Evolutionary conservation across 2,113 vertebrate genomes (phyloP).

Genomic region (Passer domesticus): DNA sequence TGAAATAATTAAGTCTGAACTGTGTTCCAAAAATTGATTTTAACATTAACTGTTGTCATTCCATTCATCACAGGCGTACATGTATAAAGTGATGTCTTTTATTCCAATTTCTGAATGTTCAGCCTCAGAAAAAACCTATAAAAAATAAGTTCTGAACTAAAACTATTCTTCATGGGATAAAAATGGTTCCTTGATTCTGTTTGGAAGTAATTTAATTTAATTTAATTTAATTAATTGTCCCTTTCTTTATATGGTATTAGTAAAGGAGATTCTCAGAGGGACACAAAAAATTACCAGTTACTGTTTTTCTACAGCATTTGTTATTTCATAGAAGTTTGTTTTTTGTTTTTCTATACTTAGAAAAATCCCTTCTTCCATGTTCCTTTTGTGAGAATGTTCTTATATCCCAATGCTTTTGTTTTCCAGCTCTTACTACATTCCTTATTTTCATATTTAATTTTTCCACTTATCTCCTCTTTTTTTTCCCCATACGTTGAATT

Average conservation of each 20-base stretch:
- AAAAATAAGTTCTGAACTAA: not conserved
- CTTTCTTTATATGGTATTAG: not conserved
- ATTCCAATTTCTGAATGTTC: not conserved
- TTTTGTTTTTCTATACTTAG: not conserved
- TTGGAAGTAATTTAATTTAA: not conserved
- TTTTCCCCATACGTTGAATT: not conserved
- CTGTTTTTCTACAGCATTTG: not conserved
- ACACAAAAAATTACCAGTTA: not conserved
- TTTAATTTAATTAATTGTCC: not conserved
- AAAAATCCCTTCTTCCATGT: not conserved
- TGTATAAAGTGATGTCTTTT: not conserved
- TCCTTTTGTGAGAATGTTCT: not conserved
- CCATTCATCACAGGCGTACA: not conserved
- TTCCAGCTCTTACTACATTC: not conserved
- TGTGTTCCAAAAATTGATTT: not conserved
- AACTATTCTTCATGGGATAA: not conserved
- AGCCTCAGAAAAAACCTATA: not conserved
- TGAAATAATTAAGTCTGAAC: not conserved
- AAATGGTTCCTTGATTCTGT: not conserved
- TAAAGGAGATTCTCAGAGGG: not conserved
- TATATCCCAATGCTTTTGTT: not conserved
- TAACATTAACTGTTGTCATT: not conserved
- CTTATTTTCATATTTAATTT: not conserved
- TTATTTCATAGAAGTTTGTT: not conserved
- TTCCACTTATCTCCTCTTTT: not conserved